Evolutionary conservation across 2,797 vertebrate genomes (phyloP).

Genomic region (Epinephelus malabaricus): DNA sequence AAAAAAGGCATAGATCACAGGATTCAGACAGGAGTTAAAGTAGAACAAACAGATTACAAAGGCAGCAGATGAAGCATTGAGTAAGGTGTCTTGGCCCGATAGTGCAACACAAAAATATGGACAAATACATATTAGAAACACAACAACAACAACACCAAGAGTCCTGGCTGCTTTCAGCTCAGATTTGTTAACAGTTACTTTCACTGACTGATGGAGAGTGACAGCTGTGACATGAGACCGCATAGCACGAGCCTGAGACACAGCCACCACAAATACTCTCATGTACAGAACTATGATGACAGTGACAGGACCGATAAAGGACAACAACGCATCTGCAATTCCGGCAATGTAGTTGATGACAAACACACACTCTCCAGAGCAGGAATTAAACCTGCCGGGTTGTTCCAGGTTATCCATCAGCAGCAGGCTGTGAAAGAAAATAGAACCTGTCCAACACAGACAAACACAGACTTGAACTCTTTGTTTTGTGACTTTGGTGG

Average conservation of each 20-base stretch:
- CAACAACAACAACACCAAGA: too few relatives aligned
- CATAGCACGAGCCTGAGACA: slow-evolving; percentile 62
- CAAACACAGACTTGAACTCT: slow-evolving; percentile 39
- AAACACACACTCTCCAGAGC: slow-evolving; percentile 60
- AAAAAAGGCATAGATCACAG: background rate
- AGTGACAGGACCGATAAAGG: slow-evolving; percentile 20
- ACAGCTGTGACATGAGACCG: slow-evolving; percentile 5
- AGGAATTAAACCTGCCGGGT: slow-evolving; percentile 44
- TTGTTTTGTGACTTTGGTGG: slow-evolving; percentile 20
- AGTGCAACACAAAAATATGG: slow-evolving; percentile 50
- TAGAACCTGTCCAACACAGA: slow-evolving; percentile 60
- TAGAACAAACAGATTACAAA: slow-evolving; percentile 49
- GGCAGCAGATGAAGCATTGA: background rate
- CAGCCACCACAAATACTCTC: slow-evolving; percentile 65
- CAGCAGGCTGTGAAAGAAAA: accelerated
- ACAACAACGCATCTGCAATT: slow-evolving; percentile 43
- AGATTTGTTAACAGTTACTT: slow-evolving; percentile 36
- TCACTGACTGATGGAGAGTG: background rate
- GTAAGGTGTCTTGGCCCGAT: slow-evolving; percentile 1
- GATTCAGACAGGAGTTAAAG: slow-evolving; percentile 63
- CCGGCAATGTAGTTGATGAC: slow-evolving; percentile 8
- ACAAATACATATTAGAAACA: slow-evolving; percentile 39
- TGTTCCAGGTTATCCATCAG: slow-evolving; percentile 30
- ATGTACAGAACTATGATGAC: slow-evolving; percentile 56
- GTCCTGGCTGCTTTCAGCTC: too few relatives aligned